Evolutionary conservation across 2,113 vertebrate species (phyloP), one percentile per base, ranked within the genome.

Genomic region (Egretta garzetta): DNA sequence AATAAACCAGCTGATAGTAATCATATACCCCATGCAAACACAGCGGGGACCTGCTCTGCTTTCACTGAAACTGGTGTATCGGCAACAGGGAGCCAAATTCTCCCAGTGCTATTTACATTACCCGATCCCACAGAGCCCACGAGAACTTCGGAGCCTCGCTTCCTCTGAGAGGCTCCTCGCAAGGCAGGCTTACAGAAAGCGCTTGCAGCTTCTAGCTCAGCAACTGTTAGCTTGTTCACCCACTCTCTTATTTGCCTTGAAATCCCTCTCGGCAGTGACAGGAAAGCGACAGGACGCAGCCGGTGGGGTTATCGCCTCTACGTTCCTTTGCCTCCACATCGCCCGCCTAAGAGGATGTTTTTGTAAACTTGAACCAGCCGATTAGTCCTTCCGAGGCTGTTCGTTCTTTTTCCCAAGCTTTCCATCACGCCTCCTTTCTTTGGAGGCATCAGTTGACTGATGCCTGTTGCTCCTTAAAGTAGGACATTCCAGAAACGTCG

Each of bases 251-350:
- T 47, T 88, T 92, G 81, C 26, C 74, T 62, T 97, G 76, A 90
- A 93, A 86, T 32, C 59, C 66, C 63, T 18, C 82, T 39, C 87
- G 67, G 53, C 75, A 45, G 84, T 1, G 14, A 79, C 68, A 77
- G 84, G 47, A 59, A 88, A 94, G 28, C 23, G 77, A 91, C n/a
- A 97, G 91, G 87, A 93, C 3, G 3, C 97, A 97, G 94, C 80
- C 1, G 32, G 58, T 73, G 73, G 70, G 93, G 93, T 96, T 93
- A 95, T 82, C 30, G 20, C 33, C 62, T 49, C 80, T 33, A 1
- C 79, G 82, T 58, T 39, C 83, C 75, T 92, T 59, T 59, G 59
- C 47, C 71, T 83, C n/a, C 58, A 6, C 16, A 8, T 23, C n/a
- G 71, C 6, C 26, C 12, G 0, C 1, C 0, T 9, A 72, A 76